These are phyloP conservation scores for Mesoclemmys tuberculata DNA, from an alignment of 2,113 vertebrate species.

Conservation along the genomic window DNA sequence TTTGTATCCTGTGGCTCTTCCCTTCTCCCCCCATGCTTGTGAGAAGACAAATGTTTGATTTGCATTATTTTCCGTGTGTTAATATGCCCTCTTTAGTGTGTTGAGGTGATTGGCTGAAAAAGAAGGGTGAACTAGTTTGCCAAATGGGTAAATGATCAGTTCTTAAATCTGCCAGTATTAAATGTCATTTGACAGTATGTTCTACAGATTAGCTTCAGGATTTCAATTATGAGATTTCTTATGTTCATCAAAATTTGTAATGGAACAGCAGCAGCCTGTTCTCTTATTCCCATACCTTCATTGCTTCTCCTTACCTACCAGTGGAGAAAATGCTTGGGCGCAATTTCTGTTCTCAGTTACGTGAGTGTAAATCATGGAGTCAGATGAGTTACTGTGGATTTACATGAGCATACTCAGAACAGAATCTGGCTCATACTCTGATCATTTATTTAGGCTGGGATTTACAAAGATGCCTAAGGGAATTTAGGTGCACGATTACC, in stretches of 20 bases:
- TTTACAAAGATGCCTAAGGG: conserved; percentile 11
- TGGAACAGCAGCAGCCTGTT: conserved; percentile 44
- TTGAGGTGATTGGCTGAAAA: conserved; percentile 58
- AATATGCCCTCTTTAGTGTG: conserved; percentile 61
- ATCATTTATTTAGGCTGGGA: background rate
- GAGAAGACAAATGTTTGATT: conserved; percentile 68
- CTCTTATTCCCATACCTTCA: background rate
- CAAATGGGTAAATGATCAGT: conserved; percentile 48
- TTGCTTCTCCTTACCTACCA: background rate
- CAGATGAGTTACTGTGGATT: background rate
- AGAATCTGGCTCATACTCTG: conserved; percentile 3
- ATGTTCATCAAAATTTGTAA: conserved; percentile 12
- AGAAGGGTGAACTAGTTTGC: conserved; percentile 60
- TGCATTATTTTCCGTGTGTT: conserved; percentile 61
- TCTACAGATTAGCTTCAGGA: conserved; percentile 23
- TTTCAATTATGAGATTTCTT: conserved; percentile 26
- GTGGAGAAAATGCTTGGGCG: background rate
- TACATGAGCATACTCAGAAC: background rate
- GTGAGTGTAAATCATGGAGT: background rate
- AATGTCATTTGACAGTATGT: conserved; percentile 21
- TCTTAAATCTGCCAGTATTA: conserved; percentile 52
- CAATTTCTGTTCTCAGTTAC: background rate
- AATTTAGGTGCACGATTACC: background rate
- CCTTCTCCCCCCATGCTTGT: conserved; percentile 39
- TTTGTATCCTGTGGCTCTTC: background rate